Conservation (phyloP, 2,888 invertebrate species). For the Trissolcus japonicus region DNA sequence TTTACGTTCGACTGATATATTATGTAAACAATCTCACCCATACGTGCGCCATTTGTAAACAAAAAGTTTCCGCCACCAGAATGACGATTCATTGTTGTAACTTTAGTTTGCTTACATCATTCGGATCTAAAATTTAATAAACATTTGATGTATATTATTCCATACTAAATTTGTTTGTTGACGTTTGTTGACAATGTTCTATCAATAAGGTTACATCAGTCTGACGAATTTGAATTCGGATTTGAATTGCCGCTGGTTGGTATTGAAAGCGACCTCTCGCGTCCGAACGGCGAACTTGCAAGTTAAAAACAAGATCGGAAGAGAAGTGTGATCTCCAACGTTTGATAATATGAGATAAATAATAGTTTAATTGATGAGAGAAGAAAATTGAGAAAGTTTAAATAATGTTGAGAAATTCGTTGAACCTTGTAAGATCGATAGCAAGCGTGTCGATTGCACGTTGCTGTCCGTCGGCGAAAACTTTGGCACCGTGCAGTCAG, state of each 20-base stretch:
- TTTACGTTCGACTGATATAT: background rate
- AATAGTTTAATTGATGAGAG: background rate
- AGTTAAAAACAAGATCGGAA: too few species aligned
- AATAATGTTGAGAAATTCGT: conserved; percentile 25
- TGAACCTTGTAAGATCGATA: conserved; percentile 8
- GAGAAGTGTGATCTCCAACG: too few species aligned
- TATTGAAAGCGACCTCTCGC: too few species aligned
- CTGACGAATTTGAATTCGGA: too few species aligned
- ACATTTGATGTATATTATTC: too few species aligned
- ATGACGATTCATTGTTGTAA: background rate
- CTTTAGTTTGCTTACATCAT: background rate
- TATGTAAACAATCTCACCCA: background rate
- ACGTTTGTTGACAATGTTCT: too few species aligned
- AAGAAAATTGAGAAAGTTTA: background rate
- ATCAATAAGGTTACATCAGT: too few species aligned
- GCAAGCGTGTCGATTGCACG: background rate
- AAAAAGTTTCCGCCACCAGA: conserved; percentile 47
- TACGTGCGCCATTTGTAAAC: conserved; percentile 72
- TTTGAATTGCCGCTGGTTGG: too few species aligned
- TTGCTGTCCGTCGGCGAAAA: conserved; percentile 3
- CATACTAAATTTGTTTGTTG: too few species aligned
- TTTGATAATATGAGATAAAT: background rate
- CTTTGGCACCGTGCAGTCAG: background rate
- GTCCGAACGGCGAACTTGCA: too few species aligned
- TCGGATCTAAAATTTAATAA: too few species aligned